Conservation (phyloP, 2,113 vertebrate genomes). For the Bolborhynchus lineola region DNA sequence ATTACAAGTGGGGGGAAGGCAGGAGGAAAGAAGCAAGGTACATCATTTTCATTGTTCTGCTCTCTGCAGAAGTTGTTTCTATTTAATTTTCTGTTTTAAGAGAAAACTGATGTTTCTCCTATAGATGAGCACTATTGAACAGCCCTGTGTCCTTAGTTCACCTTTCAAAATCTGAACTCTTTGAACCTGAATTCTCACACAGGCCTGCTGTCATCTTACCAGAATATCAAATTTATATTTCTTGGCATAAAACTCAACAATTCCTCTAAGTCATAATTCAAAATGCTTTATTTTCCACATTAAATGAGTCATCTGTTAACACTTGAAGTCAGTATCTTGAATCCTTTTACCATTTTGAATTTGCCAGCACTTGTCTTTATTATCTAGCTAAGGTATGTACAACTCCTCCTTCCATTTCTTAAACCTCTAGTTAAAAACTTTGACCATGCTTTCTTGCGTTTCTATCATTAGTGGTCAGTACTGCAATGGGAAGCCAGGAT, state of each 20-base stretch:
- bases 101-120: neutral
- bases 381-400: neutral
- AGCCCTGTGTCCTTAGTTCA: neutral
- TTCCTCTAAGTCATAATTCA: neutral
- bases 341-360: neutral
- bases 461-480: neutral
- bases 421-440: neutral
- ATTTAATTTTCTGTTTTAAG: neutral
- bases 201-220: neutral
- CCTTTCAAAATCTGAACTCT: neutral
- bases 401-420: neutral
- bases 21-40: neutral
- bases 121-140: neutral
- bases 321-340: neutral
- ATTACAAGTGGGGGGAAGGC: rapidly evolving
- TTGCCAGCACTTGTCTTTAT: neutral
- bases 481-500: neutral
- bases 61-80: neutral
- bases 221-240: neutral
- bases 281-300: neutral
- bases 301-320: neutral
- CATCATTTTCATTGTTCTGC: neutral
- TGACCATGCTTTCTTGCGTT: neutral
- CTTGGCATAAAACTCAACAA: neutral
- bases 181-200: neutral